Evolutionary conservation across 2,797 vertebrate genomes (phyloP).

Genomic region (Salarias fasciatus): DNA sequence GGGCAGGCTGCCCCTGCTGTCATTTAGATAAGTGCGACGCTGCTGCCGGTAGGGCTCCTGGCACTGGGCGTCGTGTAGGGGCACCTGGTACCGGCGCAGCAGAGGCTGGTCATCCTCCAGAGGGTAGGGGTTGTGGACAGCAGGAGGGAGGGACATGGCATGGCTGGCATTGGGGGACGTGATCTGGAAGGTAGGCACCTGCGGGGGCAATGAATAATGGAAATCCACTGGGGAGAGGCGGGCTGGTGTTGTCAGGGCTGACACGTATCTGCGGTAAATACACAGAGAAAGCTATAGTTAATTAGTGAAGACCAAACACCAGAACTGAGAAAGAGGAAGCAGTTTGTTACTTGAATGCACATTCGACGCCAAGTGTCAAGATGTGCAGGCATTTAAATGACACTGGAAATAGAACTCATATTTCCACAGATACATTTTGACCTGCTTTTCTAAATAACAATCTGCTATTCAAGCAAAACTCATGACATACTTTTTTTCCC

Average conservation of each 20-base stretch:
- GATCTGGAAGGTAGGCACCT: constrained; percentile 98
- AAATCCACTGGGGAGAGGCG: constrained; percentile 96
- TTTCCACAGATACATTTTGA: constrained; percentile 4
- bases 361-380: constrained; percentile 12
- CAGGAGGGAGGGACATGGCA: constrained; percentile 92
- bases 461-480: too few species aligned
- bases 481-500: too few species aligned
- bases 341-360: constrained; percentile 12
- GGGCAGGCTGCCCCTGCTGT: constrained; percentile 94
- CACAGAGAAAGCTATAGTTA: constrained; percentile 26
- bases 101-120: constrained; percentile 93
- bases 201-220: constrained; percentile 94
- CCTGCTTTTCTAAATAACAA: too few species aligned
- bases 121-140: constrained; percentile 89
- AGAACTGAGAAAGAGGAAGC: constrained; percentile 1
- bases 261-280: constrained; percentile 89
- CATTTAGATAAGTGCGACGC: constrained; percentile 89
- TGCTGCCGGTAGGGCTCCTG: constrained; percentile 94
- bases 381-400: background rate
- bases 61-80: constrained; percentile 89
- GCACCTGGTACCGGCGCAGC: constrained; percentile 89
- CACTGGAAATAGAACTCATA: background rate
- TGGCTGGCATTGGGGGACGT: constrained; percentile 94
- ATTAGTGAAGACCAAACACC: constrained; percentile 21
- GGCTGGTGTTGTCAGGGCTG: constrained; percentile 95